Evolutionary conservation across 2,797 vertebrate genomes (phyloP), one percentile per base, ranked within the genome.

Genomic region (Sebastes aleutianus): DNA sequence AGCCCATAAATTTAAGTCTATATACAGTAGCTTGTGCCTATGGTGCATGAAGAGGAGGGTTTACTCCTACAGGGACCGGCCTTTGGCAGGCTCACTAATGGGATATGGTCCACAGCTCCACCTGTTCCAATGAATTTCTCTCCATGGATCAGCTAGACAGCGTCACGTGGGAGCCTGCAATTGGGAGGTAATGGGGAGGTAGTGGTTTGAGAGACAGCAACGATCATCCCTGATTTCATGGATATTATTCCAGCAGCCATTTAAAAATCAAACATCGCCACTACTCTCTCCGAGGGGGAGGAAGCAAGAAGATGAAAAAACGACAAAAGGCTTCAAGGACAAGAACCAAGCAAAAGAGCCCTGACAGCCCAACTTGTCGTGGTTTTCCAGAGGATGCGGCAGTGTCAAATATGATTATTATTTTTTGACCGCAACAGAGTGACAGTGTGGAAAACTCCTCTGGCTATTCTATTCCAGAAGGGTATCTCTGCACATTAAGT

Each of bases 111-210:
- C 91, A 92, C 86, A 85, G 90, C 91, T 89, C 93, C 89, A 94
- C 93, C 92, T 93, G 92, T 95, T 95, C 93, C 91, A 80, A 86
- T 92, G 88, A 87, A 90, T 93, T 94, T 93, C 90, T 88, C 92
- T 90, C 85, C 78, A 63, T 84, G 90, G 88, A 93, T 91, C 88
- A 85, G 89, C 79, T 31, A 62, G 80, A 78, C 86, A 83, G 77
- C 58, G 12, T 87, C 93, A 91, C 73, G 82, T 91, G 90, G 85
- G 57, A 34, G 78, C 61, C 76, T 61, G 86, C 85, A 67, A 81
- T 75, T 53, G 74, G 82, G 83, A 87, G 84, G 89, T 85, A 91
- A 92, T 80, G 82, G 88, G 86, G 81, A 84, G 82, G 87, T 77
- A 76, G 88, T 79, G 83, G 84, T 91, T 90, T 92, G 90, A 92